These are phyloP conservation scores for Dromaius novaehollandiae DNA, from an alignment of 2,113 vertebrate genomes.

Conservation along the genomic window DNA sequence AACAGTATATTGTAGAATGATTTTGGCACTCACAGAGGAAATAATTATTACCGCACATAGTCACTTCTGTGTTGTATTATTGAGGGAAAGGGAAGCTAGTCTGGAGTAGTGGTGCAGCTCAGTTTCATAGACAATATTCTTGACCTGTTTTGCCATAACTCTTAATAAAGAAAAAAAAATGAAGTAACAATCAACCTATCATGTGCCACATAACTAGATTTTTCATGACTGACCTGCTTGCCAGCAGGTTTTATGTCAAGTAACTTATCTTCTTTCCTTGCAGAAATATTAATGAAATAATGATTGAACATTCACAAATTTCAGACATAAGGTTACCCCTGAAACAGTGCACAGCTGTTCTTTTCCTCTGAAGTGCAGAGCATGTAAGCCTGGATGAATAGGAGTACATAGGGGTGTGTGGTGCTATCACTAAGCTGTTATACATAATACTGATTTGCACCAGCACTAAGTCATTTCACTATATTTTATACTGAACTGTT, in stretches of 20 bases:
- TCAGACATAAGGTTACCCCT: background rate
- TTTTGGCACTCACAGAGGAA: background rate
- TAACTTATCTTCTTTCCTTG: background rate
- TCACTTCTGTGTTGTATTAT: background rate
- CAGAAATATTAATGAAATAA: background rate
- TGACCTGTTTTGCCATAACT: background rate
- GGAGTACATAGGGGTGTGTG: background rate
- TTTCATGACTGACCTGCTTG: background rate
- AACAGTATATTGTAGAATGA: background rate
- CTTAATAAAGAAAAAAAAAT: background rate
- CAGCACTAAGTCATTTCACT: background rate
- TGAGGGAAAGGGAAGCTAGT: background rate
- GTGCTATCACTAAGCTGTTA: background rate
- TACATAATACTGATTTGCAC: background rate
- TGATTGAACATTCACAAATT: background rate
- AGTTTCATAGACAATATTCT: background rate
- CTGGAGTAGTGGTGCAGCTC: background rate
- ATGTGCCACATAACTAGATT: accelerated
- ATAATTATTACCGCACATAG: background rate
- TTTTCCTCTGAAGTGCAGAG: background rate
- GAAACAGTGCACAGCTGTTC: accelerated
- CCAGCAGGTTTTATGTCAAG: background rate
- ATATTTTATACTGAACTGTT: background rate
- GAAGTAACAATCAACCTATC: background rate
- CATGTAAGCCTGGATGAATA: background rate